Evolutionary conservation across 2,888 invertebrate species (phyloP), one percentile per base, ranked within the genome.

Genomic region (Dioctria linearis): DNA sequence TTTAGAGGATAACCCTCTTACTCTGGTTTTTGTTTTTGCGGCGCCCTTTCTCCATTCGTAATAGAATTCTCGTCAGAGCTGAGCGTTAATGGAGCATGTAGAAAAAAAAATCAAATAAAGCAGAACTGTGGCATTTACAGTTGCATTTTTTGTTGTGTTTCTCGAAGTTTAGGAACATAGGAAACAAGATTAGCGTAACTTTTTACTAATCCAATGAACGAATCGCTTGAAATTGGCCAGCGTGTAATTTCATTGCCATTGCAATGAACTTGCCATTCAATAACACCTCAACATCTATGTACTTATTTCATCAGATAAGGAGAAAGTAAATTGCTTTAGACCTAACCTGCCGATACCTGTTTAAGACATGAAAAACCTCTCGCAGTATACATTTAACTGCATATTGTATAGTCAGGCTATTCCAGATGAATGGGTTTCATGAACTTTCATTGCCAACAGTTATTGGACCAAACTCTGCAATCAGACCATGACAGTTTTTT

Each of bases 1-100:
- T 80, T 80, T 79, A 67, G 25, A 25, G 79, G 79, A 67, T 79
- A 79, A 79, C 42, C 69, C 69, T 79, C 57, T 79, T 79, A 69
- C 69, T 67, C 71, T 43, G 25, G 49, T 78, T 78, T 78, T 63
- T 78, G 13, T 78, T 51, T 65, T 78, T 43, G 39, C 51, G 13
- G 5, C 46, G 78, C 78, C 78, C 78, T 78, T 78, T 78, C 78
- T 78, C 78, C 78, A 78, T 78, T 63, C 63, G 49, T 78, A 78
- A 78, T 63, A 65, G 78, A 63, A 63, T 25, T 51, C 78, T 78
- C 78, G 49, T 13, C 46, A 59, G 39, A 37, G 59, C 46, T 59
- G 9, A 25, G 25, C 25, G 66, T 79, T 79, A 79, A 79, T 79
- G 79, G 79, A 79, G 79, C 79, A 71, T 71, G 57, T 51, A 59